Evolutionary conservation across 2,113 vertebrate species (phyloP).

Genomic region (Prochilodus magdalenae): DNA sequence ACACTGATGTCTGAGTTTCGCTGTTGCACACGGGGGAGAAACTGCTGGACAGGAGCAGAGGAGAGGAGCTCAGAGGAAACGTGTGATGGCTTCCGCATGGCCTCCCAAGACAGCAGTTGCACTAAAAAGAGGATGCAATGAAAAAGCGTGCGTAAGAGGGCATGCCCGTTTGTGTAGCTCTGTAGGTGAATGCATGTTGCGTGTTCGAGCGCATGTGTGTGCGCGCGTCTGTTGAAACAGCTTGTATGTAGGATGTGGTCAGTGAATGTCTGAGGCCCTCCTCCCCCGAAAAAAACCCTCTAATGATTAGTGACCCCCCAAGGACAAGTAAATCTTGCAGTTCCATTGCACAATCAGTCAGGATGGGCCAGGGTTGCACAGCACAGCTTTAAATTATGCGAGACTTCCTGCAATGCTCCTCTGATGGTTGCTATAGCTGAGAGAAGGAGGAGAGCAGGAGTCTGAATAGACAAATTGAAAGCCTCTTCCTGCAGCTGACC

Average conservation of each 20-base stretch:
- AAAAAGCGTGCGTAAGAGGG: conserved; percentile 27
- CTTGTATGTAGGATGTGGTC: conserved; percentile 54
- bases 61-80: conserved; percentile 65
- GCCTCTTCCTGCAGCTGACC: conserved; percentile 61
- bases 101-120: conserved; percentile 75
- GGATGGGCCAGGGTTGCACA: conserved; percentile 71
- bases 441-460: conserved; percentile 68
- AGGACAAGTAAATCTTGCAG: conserved; percentile 77
- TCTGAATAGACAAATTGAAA: conserved; percentile 57
- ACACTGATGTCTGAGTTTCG: conserved; percentile 56
- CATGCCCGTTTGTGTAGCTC: conserved; percentile 36
- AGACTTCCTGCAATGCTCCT: conserved; percentile 77
- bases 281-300: conserved; percentile 58
- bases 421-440: conserved; percentile 64
- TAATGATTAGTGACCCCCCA: conserved; percentile 79
- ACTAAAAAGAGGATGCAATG: conserved; percentile 57
- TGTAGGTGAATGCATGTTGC: conserved; percentile 52
- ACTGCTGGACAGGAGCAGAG: conserved; percentile 55
- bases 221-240: conserved; percentile 44
- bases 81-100: conserved; percentile 74
- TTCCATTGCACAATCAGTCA: conserved; percentile 79
- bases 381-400: conserved; percentile 80
- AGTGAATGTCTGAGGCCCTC: conserved; percentile 62
- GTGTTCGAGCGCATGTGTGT: conserved; percentile 35
- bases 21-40: conserved; percentile 59